phyloP scores from a whole-genome alignment of 2,797 vertebrate species.

The Scleropages formosus region DNA sequence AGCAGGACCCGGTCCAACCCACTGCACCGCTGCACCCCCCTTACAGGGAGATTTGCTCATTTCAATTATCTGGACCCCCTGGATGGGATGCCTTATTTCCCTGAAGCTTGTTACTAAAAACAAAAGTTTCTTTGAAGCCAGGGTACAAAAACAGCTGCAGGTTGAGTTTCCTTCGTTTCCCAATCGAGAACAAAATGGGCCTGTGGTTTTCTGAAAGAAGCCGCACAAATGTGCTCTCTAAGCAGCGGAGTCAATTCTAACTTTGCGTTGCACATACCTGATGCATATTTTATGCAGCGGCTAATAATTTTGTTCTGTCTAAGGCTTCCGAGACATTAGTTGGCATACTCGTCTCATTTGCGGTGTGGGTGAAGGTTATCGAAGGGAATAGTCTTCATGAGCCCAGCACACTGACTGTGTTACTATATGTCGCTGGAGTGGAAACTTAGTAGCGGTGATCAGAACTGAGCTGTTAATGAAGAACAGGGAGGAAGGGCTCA shows the following conservation, averaged over 20 bases:
- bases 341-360: neutral
- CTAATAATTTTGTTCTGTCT: no score
- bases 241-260: neutral
- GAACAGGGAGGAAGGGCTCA: neutral
- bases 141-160: conserved; percentile 39
- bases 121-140: conserved; percentile 47
- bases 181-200: conserved; percentile 27
- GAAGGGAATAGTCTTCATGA: no score
- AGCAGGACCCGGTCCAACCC: no score
- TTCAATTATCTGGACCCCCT: conserved; percentile 46
- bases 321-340: no score
- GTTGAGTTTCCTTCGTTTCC: neutral
- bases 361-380: no score
- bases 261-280: neutral
- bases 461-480: neutral
- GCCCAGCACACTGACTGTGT: neutral
- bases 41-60: no score
- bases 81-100: conserved; percentile 49
- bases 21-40: no score
- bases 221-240: neutral
- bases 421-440: neutral
- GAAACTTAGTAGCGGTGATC: no score
- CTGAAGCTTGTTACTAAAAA: conserved; percentile 48
- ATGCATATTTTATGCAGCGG: neutral
- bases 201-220: conserved; percentile 18